A percentile compares a stretch with the other conserved stretches of the same genome.
phyloP scores from a whole-genome alignment of 2,888 invertebrate species.

The Nycteola revayana region DNA sequence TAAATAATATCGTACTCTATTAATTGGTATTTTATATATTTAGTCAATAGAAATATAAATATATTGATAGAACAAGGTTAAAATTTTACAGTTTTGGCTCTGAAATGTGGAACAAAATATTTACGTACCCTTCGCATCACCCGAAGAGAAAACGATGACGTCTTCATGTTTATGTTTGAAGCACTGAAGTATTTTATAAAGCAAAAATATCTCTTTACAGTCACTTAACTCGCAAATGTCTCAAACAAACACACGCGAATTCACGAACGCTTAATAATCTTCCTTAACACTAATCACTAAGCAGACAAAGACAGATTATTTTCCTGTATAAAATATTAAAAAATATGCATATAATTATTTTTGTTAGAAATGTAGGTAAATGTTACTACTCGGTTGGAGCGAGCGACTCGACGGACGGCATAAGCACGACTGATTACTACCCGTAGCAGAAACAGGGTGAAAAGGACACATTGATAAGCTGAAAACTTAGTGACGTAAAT shows the following conservation, averaged over 20 bases:
- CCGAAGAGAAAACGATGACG: conserved; percentile 88
- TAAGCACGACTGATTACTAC: conserved; percentile 73
- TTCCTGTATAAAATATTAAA: conserved; percentile 21
- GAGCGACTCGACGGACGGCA: conserved; percentile 70
- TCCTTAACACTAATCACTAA: conserved; percentile 16
- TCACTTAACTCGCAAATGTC: conserved; percentile 20
- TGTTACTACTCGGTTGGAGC: conserved; percentile 31
- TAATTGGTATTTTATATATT: too few species aligned
- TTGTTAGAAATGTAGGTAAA: conserved; percentile 30
- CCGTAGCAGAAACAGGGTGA: conserved; percentile 67
- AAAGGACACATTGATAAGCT: conserved; percentile 61
- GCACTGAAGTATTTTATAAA: conserved; percentile 31
- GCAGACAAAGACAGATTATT: conserved; percentile 11
- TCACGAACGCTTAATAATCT: conserved; percentile 18
- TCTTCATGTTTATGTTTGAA: conserved; percentile 85
- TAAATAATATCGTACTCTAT: too few species aligned
- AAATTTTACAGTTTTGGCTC: too few species aligned
- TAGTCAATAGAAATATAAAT: too few species aligned
- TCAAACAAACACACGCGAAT: conserved; percentile 28
- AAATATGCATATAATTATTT: conserved; percentile 29
- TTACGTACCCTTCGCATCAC: conserved; percentile 90
- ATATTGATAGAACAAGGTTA: too few species aligned
- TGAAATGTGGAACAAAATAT: too few species aligned
- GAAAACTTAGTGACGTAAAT: conserved; percentile 41
- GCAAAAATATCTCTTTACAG: conserved; percentile 17